Base-by-base conservation (phyloP, 2,797 vertebrate genomes). In the Peromyscus eremicus region DNA sequence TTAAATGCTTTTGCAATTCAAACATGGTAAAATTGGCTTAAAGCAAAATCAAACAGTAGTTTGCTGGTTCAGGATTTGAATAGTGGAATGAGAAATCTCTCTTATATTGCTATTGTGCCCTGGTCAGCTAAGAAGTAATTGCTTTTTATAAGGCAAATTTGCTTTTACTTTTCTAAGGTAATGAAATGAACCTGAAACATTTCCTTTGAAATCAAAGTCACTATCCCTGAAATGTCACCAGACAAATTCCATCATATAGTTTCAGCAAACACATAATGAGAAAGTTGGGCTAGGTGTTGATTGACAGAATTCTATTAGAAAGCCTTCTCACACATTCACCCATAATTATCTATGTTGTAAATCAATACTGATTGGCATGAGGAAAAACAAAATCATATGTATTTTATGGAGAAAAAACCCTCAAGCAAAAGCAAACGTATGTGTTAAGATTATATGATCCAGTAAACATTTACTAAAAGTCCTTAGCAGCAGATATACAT, bases 81-180 rank as follows among this genome's bases (percentile, higher is more conserved):
- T 98, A 98, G 98, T 95, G 98, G 98, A 99, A 99, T 99, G 98
- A 98, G 98, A 99, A 99, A 98, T 98, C 98, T 98, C 98, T 98
- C 98, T 98, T 98, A 98, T 99, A 99, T 99, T 99, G 98, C 98
- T 98, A 98, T 99, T 99, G 98, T 99, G 99, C 99, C 98, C 99
- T 99, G 99, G 99, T 99, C 99, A 99, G 99, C 99, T 98, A 99
- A 98, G 98, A 98, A 99, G 98, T 99, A 99, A 99, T 99, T 99
- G 99, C 99, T 99, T 99, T 99, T 99, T 99, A 99, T 99, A 99
- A 99, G 98, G 99, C 99, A 99, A 99, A 99, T 99, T 99, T 99
- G 99, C 99, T 99, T 99, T 99, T 99, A 99, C 99, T 99, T 99
- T 99, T 99, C 98, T 97, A 98, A 98, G 99, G 99, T 99, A 99